Evolutionary conservation across 1,140 invertebrate species (phyloP), one percentile per base, ranked within the genome.

Genomic region (Conus ventricosus): DNA sequence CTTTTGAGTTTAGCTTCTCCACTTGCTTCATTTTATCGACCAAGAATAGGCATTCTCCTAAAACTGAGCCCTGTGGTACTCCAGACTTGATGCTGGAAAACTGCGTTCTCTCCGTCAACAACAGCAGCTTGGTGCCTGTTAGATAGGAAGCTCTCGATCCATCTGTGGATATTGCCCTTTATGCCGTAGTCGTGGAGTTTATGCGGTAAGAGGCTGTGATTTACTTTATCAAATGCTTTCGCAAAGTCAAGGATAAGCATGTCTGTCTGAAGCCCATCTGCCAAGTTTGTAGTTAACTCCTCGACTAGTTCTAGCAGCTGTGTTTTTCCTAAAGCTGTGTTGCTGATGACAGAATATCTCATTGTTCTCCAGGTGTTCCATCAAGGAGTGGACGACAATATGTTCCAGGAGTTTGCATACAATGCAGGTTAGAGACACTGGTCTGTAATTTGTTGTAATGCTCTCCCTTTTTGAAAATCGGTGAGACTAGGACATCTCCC

Each of bases 141-240:
- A n/a, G 15, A 2, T 5, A 91, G 78, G 80, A 89, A 90, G 39
- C 60, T 76, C 51, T 54, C 7, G 10, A 91, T 91, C 89, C 88
- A 91, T n/a, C 7, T 54, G 75, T 82, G 87, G 13, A 76, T 84
- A 53, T 2, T n/a, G 15, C 67, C 67, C 71, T 25, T 82, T 8
- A 90, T 88, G 53, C 89, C 89, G 75, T 87, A 88, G 60, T 87
- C 53, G 7, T 88, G 11, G 5, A 88, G 83, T 27, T 91, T 90
- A 39, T 88, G 87, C 0, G 85, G n/a, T 5, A 91, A 82, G 27
- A 88, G 63, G 20, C 54, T 63, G 63, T 90, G 90, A 27, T 57
- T 75, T 1, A 91, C 89, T 57, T 84, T 90, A 67, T 91, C 90
- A 76, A 91, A 90, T 13, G 67, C 85, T 53, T 86, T 86, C 7